These are phyloP conservation scores for Saccostrea echinata DNA, from an alignment of 1,140 invertebrate genomes.

Conservation along the genomic window DNA sequence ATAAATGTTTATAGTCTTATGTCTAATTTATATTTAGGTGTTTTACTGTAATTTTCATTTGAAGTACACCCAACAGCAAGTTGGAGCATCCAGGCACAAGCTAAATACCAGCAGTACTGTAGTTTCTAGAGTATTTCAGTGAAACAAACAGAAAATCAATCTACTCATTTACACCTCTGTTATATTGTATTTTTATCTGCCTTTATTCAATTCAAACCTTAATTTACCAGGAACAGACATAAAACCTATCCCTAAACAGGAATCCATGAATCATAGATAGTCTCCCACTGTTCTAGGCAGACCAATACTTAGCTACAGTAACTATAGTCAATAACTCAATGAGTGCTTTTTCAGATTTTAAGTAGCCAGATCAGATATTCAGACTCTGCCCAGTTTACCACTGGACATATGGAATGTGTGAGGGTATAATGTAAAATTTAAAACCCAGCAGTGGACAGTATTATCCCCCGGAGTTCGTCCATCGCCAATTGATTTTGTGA, in stretches of 20 bases:
- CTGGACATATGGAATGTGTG: not conserved
- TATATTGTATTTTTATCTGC: not conserved
- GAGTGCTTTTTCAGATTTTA: not conserved
- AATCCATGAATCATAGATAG: slow-evolving; percentile 30
- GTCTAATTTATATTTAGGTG: too few relatives aligned
- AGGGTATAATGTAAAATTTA: too few relatives aligned
- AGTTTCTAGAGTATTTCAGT: too few relatives aligned
- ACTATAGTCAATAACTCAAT: not conserved
- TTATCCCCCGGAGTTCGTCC: not conserved
- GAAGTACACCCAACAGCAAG: too few relatives aligned
- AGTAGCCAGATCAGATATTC: not conserved
- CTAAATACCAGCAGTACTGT: too few relatives aligned
- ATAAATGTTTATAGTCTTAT: too few relatives aligned
- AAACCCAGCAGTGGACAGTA: not conserved
- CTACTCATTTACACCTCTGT: too few relatives aligned
- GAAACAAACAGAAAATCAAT: too few relatives aligned
- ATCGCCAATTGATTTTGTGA: slow-evolving; percentile 14
- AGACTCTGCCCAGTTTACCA: not conserved
- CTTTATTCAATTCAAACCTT: not conserved
- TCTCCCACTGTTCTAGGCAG: not conserved
- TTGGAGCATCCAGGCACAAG: too few relatives aligned
- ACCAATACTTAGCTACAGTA: not conserved
- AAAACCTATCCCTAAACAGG: not conserved
- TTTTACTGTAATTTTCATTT: too few relatives aligned
- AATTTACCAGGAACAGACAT: not conserved